Conservation (phyloP, 2,888 invertebrate genomes). For the Herminia tarsipennalis region DNA sequence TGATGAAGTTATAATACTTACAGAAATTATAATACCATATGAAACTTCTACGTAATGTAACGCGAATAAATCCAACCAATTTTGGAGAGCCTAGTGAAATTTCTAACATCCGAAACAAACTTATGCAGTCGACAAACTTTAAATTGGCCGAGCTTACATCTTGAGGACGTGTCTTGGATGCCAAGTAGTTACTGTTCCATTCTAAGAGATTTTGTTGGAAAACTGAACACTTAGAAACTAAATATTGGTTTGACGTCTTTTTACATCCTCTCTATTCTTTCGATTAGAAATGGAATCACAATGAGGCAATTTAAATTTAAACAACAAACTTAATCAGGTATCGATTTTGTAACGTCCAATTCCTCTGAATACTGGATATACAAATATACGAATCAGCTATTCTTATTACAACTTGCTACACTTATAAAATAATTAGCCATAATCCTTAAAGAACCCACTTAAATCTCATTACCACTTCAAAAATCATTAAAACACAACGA, state of each 20-base stretch:
- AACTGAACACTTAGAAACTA: background rate
- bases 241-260: background rate
- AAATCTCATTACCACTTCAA: background rate
- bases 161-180: slow-evolving; percentile 34
- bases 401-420: background rate
- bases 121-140: slow-evolving; percentile 50
- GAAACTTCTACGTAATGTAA: background rate
- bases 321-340: too few relatives aligned
- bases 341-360: background rate
- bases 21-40: too few relatives aligned
- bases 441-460: background rate
- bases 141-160: slow-evolving; percentile 59
- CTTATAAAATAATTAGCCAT: too few relatives aligned
- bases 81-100: slow-evolving; percentile 13
- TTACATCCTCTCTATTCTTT: background rate
- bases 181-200: slow-evolving; percentile 16
- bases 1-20: too few relatives aligned
- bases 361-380: background rate
- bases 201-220: background rate
- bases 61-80: background rate
- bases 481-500: slow-evolving; percentile 9
- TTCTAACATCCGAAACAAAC: slow-evolving; percentile 30
- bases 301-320: too few relatives aligned
- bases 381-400: background rate
- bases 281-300: too few relatives aligned